Evolutionary conservation across 2,113 vertebrate genomes (phyloP).

Genomic region (Trachemys scripta): DNA sequence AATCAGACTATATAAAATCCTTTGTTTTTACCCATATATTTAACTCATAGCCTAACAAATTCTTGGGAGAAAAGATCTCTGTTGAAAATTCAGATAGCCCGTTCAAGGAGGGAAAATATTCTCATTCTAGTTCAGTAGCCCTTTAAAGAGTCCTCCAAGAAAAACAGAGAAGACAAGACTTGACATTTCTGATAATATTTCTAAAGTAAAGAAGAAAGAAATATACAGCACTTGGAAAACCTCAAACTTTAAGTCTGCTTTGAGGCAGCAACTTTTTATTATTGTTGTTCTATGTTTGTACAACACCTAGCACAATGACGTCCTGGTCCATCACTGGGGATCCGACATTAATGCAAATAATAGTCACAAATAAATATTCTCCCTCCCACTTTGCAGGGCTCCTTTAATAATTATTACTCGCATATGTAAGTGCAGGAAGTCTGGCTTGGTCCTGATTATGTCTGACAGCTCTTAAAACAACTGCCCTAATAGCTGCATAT

Average conservation of each 20-base stretch:
- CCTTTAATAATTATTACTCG: neutral
- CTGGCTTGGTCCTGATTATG: neutral
- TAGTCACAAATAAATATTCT: neutral
- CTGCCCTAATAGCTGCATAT: neutral
- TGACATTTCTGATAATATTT: neutral
- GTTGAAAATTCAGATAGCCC: neutral
- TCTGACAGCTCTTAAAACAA: neutral
- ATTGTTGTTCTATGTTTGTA: neutral
- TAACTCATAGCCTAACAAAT: neutral
- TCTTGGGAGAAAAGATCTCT: neutral
- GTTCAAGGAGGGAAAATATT: neutral
- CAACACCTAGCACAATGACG: neutral
- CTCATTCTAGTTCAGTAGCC: neutral
- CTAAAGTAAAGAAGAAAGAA: neutral
- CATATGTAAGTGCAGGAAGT: neutral
- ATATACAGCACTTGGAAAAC: neutral
- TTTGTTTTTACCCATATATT: neutral
- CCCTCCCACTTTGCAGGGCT: neutral
- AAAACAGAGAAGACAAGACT: neutral
- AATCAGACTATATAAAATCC: neutral
- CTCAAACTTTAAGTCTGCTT: neutral
- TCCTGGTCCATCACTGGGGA: neutral
- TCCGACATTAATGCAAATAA: neutral
- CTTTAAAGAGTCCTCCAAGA: neutral
- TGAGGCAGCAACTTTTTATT: neutral